Percentiles rank a stretch among this genome's conserved stretches.
phyloP scores from a whole-genome alignment of 1,140 invertebrate genomes.

The Drosophila punjabiensis region DNA sequence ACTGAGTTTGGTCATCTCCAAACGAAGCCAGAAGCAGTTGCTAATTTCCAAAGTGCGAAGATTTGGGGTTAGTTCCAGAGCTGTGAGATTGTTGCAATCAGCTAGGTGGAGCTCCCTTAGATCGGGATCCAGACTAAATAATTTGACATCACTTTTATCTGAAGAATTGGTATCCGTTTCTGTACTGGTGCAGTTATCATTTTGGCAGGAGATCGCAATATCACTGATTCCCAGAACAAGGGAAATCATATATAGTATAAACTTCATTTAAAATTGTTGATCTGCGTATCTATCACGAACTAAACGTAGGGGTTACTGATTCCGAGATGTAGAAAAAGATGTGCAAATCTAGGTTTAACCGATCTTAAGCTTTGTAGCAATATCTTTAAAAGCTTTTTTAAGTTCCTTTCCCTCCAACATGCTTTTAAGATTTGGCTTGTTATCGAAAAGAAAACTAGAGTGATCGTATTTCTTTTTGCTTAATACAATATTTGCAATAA shows the following conservation, averaged over 20 bases:
- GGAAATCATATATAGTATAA: background rate
- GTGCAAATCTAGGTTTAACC: background rate
- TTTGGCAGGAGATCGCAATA: background rate
- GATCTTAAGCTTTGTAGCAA: background rate
- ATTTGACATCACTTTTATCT: background rate
- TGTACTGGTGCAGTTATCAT: background rate
- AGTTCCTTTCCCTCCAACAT: background rate
- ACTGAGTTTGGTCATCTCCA: conserved; percentile 4
- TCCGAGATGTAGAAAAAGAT: background rate
- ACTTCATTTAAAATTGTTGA: background rate
- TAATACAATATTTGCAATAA: too few relatives aligned
- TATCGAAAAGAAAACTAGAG: too few relatives aligned
- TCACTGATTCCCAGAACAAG: background rate
- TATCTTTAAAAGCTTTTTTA: background rate
- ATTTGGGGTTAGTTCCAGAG: conserved; percentile 42
- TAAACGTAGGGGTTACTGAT: background rate
- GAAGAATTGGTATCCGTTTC: background rate
- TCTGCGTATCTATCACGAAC: background rate
- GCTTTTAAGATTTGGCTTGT: background rate
- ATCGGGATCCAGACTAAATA: background rate
- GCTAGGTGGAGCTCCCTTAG: conserved; percentile 46
- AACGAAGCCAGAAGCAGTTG: conserved; percentile 38
- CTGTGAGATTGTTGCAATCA: conserved; percentile 26
- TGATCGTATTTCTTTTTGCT: too few relatives aligned
- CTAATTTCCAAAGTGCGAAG: conserved; percentile 34